Evolutionary conservation across 1,140 invertebrate genomes (phyloP), one percentile per base, ranked within the genome.

Genomic region (Ceratosolen solmsi): DNA sequence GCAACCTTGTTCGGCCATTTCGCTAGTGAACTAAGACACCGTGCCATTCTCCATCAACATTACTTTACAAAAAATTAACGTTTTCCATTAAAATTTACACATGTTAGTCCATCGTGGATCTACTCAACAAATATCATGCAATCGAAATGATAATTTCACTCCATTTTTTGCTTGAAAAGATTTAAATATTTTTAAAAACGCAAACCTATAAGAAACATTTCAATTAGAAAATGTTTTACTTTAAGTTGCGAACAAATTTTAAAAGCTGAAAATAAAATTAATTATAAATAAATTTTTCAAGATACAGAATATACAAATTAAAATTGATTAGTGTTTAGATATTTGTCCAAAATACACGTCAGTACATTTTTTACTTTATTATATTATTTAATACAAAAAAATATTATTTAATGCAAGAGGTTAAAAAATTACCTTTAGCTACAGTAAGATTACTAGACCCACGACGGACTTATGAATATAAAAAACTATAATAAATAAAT

Each of bases 21-120:
- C 7, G 20, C 20, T 71, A 49, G 13, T 33, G n/a, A 71, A 71
- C 70, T 46, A 71, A 71, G 0, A 30, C 70, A 71, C 70, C 70
- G 70, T 71, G 70, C 70, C 70, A 71, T 25, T 25, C 46, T 71
- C 11, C 38, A 49, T 71, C 13, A 71, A 30, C 70, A 71, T 27
- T 46, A 71, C 41, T 71, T 68, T 68, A 68, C 63, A 49, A 49
- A 63, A 63, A 25, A 15, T 27, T 63, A 15, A 27, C 25, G 25
- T 63, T 4, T 63, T 2, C 15, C 7, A 71, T 41, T 49, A 25
- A 49, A 68, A 68, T 63, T 63, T 63, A 63, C 9, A 63, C 30
- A 63, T 63, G 7, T 38, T 20, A 38, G 63, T 68, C 36, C 63
- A 68, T 38, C 63, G 33, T 68, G 63, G 33, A 54, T 54, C 20